These are phyloP conservation scores for Timema podura DNA, from an alignment of 2,888 invertebrate genomes.

Conservation along the genomic window DNA sequence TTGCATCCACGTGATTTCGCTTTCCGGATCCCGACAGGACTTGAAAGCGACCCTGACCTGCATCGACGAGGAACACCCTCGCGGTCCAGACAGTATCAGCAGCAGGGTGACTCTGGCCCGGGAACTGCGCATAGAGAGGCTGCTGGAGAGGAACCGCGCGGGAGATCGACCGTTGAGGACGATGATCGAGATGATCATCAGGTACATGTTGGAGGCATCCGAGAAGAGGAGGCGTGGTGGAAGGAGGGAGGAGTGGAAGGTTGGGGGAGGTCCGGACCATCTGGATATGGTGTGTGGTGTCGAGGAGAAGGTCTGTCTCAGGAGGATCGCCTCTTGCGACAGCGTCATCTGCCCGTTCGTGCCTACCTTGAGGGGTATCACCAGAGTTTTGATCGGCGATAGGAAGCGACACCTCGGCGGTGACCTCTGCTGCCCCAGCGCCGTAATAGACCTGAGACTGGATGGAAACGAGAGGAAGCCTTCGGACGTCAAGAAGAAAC, in stretches of 20 bases:
- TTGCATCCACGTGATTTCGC: not conserved
- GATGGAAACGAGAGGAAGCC: too few relatives aligned
- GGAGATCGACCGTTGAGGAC: constrained; percentile 38
- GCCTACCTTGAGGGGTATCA: not conserved
- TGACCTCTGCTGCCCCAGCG: too few relatives aligned
- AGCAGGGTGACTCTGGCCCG: constrained; percentile 21
- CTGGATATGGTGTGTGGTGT: not conserved
- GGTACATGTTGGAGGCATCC: constrained; percentile 33
- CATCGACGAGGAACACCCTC: constrained; percentile 22
- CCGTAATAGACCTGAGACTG: too few relatives aligned
- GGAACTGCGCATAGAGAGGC: constrained; percentile 22
- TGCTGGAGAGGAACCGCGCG: constrained; percentile 34
- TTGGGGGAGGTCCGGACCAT: too few relatives aligned
- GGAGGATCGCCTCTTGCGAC: not conserved
- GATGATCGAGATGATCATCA: constrained; percentile 41
- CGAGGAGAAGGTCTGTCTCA: not conserved
- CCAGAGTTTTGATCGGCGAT: not conserved
- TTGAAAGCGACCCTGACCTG: constrained; percentile 20
- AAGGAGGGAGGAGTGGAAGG: too few relatives aligned
- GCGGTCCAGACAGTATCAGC: constrained; percentile 19
- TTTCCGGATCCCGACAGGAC: constrained; percentile 1
- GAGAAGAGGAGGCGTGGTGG: too few relatives aligned
- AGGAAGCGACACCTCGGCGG: not conserved
- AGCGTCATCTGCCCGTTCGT: not conserved
- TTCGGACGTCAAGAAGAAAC: too few relatives aligned